phyloP scores from a whole-genome alignment of 1,140 invertebrate species.

The Drosophila nigrodunni region DNA sequence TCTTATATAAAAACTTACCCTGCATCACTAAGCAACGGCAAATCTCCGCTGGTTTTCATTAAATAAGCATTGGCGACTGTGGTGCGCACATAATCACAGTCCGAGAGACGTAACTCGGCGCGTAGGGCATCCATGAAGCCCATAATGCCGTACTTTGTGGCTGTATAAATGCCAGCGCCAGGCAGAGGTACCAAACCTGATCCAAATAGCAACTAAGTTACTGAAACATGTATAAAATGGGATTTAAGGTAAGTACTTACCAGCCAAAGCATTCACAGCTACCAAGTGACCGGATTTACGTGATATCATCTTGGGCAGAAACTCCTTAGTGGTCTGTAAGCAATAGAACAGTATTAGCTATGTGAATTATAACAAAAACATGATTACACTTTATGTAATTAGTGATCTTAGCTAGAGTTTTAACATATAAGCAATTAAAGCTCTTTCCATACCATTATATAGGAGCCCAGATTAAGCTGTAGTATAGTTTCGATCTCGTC shows the following conservation, averaged over 20 bases:
- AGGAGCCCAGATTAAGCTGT: slow-evolving; percentile 79
- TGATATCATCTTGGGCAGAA: slow-evolving; percentile 80
- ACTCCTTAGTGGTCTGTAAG: slow-evolving; percentile 76
- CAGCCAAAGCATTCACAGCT: slow-evolving; percentile 75
- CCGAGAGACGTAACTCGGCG: slow-evolving; percentile 72
- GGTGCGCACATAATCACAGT: slow-evolving; percentile 77
- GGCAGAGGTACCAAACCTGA: slow-evolving; percentile 71
- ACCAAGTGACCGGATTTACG: slow-evolving; percentile 78
- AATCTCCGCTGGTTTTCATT: slow-evolving; percentile 78
- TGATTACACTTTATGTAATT: no score
- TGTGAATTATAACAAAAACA: no score
- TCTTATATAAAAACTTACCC: slow-evolving; percentile 50
- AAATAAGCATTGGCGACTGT: slow-evolving; percentile 80
- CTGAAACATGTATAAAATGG: no score
- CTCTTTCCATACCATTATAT: slow-evolving; percentile 68
- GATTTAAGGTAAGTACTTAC: slow-evolving; percentile 25
- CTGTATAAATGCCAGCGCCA: slow-evolving; percentile 80
- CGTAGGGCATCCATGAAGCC: slow-evolving; percentile 80
- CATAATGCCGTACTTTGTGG: slow-evolving; percentile 81
- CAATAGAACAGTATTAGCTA: neutral
- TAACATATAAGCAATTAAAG: neutral
- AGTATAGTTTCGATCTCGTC: slow-evolving; percentile 80
- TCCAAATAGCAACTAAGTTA: no score
- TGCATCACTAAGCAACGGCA: slow-evolving; percentile 76
- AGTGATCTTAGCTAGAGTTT: no score